A percentile compares a stretch with the other conserved stretches of the same genome.
These are phyloP conservation scores for Toxotes lorentzi DNA, from an alignment of 2,797 vertebrate species.

Conservation along the genomic window DNA sequence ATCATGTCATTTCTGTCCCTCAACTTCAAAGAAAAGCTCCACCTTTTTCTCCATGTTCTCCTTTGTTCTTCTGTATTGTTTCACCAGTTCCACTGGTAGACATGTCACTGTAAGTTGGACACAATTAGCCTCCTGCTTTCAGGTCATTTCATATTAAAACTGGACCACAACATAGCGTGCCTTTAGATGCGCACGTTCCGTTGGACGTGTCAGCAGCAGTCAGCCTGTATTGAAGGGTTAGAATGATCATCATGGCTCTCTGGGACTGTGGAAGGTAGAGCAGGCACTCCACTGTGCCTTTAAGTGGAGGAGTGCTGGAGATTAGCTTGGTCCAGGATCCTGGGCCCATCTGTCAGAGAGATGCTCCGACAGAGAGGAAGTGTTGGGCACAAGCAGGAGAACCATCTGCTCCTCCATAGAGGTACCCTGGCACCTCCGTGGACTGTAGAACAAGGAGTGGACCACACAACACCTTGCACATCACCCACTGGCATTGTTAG, in stretches of 20 bases:
- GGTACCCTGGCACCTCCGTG: slow-evolving; percentile 69
- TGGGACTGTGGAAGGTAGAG: slow-evolving; percentile 61
- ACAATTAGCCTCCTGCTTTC: slow-evolving; percentile 19
- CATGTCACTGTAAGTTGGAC: slow-evolving; percentile 40
- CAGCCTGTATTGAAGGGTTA: slow-evolving; percentile 39
- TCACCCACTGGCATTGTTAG: slow-evolving; percentile 43
- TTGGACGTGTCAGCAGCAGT: slow-evolving; percentile 46
- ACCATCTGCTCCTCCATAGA: slow-evolving; percentile 84
- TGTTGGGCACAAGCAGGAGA: slow-evolving; percentile 79
- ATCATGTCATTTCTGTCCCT: slow-evolving; percentile 13
- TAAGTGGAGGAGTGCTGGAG: slow-evolving; percentile 84
- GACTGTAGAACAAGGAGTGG: slow-evolving; percentile 49
- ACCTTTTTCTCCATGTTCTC: slow-evolving; percentile 56
- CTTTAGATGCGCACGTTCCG: slow-evolving; percentile 21
- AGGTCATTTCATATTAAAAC: slow-evolving; percentile 12
- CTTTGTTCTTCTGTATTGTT: slow-evolving; percentile 79
- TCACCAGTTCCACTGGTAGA: slow-evolving; percentile 37
- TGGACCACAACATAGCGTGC: slow-evolving; percentile 8
- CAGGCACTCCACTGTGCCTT: slow-evolving; percentile 78
- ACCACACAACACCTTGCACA: slow-evolving; percentile 51
- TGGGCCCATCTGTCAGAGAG: slow-evolving; percentile 86
- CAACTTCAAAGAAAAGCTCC: slow-evolving; percentile 60
- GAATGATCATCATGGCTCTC: slow-evolving; percentile 45
- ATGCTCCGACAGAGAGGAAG: slow-evolving; percentile 83
- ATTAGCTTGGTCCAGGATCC: slow-evolving; percentile 86